phyloP scores from a whole-genome alignment of 2,888 invertebrate species.

The Dasypogon diadema region DNA sequence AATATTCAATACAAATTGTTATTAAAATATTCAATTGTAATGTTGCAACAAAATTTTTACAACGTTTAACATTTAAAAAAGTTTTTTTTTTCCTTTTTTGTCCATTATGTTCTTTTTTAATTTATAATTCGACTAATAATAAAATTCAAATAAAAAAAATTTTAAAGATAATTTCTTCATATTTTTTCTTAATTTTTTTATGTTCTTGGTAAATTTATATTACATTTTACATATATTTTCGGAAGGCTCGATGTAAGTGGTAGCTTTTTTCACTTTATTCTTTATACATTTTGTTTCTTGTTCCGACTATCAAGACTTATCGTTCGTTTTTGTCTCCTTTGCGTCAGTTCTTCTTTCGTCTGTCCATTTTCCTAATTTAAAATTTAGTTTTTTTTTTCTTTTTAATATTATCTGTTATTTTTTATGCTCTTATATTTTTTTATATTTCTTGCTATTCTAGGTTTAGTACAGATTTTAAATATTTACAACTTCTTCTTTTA shows the following conservation, averaged over 20 bases:
- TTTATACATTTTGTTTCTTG: constrained; percentile 1
- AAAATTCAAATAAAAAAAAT: constrained; percentile 38
- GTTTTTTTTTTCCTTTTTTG: constrained; percentile 9
- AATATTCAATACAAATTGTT: constrained; percentile 27
- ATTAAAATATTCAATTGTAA: constrained; percentile 31
- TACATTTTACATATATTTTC: constrained; percentile 28
- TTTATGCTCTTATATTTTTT: not conserved
- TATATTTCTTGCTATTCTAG: constrained; percentile 20
- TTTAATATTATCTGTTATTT: constrained; percentile 11
- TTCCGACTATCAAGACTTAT: no score
- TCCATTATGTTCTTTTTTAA: not conserved
- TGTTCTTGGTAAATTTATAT: constrained; percentile 20
- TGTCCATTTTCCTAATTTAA: constrained; percentile 22
- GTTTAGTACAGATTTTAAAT: constrained; percentile 41
- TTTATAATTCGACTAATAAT: constrained; percentile 15
- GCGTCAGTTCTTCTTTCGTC: not conserved
- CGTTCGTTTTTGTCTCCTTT: not conserved
- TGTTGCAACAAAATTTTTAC: constrained; percentile 22
- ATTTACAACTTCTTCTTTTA: constrained; percentile 32
- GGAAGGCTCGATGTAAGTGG: constrained; percentile 45
- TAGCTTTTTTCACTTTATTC: constrained; percentile 13
- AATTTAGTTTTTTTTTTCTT: constrained; percentile 18
- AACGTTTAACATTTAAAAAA: constrained; percentile 41
- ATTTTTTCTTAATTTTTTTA: constrained; percentile 24
- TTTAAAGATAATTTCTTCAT: constrained; percentile 1